Evolutionary conservation across 2,888 invertebrate genomes (phyloP).

Genomic region (Acrobasis suavella): DNA sequence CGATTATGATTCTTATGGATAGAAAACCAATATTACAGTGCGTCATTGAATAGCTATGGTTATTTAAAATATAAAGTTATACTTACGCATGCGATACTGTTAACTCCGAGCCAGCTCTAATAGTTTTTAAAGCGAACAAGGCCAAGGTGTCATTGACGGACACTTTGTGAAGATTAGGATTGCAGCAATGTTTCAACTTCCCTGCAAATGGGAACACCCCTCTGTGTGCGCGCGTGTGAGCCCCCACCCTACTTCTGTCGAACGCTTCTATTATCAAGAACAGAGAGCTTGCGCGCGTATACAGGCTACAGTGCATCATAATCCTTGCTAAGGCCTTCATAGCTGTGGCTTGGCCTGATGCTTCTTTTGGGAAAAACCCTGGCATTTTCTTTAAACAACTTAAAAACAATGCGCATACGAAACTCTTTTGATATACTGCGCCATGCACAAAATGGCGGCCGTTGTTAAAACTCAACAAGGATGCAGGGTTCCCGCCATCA

Average conservation of each 20-base stretch:
- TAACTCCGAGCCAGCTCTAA: conserved; percentile 23
- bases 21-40: no score
- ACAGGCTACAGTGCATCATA: conserved; percentile 1
- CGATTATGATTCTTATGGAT: no score
- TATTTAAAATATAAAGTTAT: background rate
- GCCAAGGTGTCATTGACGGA: conserved; percentile 12
- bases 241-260: background rate
- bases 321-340: conserved; percentile 9
- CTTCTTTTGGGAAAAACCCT: background rate
- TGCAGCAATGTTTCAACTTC: conserved; percentile 25
- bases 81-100: conserved; percentile 24
- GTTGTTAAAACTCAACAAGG: conserved; percentile 6
- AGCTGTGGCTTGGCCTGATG: background rate
- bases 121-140: background rate
- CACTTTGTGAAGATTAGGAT: conserved; percentile 16
- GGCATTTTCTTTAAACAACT: background rate
- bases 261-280: background rate
- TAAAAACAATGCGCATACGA: conserved; percentile 6
- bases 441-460: conserved; percentile 8
- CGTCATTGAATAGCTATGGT: no score
- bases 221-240: conserved; percentile 5
- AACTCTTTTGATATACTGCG: background rate
- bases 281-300: background rate
- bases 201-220: conserved; percentile 24
- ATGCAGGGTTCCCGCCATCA: conserved; percentile 1